A percentile compares a stretch with the other conserved stretches of the same genome.
These are phyloP conservation scores for Hylaeus volcanicus DNA, from an alignment of 1,140 invertebrate genomes.

Conservation along the genomic window DNA sequence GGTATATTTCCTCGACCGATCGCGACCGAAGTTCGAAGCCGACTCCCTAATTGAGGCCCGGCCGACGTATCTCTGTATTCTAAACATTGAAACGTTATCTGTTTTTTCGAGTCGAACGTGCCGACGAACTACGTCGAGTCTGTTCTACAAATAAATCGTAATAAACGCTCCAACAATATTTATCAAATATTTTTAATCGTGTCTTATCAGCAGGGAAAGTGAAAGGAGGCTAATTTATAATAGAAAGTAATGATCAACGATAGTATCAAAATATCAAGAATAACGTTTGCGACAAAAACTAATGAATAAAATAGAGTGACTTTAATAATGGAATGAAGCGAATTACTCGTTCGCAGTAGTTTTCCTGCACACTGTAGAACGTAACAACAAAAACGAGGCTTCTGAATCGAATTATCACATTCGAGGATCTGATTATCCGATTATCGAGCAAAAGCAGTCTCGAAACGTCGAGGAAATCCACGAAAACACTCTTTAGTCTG, in stretches of 20 bases:
- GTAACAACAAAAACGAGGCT: slow-evolving; percentile 45
- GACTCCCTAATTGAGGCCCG: too few relatives aligned
- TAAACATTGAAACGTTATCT: too few relatives aligned
- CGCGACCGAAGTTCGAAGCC: too few relatives aligned
- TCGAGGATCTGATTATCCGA: slow-evolving; percentile 52
- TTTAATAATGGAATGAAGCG: neutral
- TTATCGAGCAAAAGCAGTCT: slow-evolving; percentile 46
- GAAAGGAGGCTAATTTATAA: too few relatives aligned
- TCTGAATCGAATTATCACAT: slow-evolving; percentile 52
- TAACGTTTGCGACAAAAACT: neutral
- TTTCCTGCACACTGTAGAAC: slow-evolving; percentile 13
- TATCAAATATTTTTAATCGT: too few relatives aligned
- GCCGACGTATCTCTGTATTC: too few relatives aligned
- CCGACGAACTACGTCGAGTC: too few relatives aligned
- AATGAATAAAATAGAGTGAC: neutral
- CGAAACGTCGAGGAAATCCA: slow-evolving; percentile 28
- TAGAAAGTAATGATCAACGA: too few relatives aligned
- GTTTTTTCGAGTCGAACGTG: too few relatives aligned
- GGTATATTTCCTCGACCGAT: too few relatives aligned
- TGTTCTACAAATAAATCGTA: too few relatives aligned
- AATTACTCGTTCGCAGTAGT: slow-evolving; percentile 23
- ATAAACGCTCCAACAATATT: too few relatives aligned
- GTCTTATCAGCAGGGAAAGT: neutral
- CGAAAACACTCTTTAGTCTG: slow-evolving; percentile 14
- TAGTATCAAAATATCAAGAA: neutral